Evolutionary conservation across 2,113 vertebrate species (phyloP).

Genomic region (Brachyistius frenatus): DNA sequence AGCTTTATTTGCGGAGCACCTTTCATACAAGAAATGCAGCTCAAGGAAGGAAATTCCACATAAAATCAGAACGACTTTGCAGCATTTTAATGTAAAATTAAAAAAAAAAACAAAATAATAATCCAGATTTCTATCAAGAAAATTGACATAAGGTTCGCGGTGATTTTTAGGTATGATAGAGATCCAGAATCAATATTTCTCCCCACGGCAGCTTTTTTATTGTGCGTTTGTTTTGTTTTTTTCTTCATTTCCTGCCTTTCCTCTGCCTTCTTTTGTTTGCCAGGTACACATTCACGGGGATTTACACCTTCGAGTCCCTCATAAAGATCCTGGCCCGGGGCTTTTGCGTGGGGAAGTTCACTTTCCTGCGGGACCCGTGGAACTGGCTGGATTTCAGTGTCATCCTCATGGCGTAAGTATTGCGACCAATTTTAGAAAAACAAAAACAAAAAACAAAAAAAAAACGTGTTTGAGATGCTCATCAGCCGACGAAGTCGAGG

Average conservation of each 20-base stretch:
- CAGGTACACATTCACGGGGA: slow-evolving; percentile 99
- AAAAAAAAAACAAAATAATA: too few species aligned
- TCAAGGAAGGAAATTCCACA: too few species aligned
- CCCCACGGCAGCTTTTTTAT: background rate
- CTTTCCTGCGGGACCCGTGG: slow-evolving; percentile 97
- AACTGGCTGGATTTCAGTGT: slow-evolving; percentile 99
- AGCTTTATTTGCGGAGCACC: too few species aligned
- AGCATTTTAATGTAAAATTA: too few species aligned
- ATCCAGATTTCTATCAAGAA: too few species aligned
- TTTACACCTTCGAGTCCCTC: slow-evolving; percentile 99
- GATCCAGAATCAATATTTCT: background rate
- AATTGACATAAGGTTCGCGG: too few species aligned
- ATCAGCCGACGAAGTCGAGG: slow-evolving; percentile 13
- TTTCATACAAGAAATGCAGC: too few species aligned
- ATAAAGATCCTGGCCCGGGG: slow-evolving; percentile 98
- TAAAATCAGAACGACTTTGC: too few species aligned
- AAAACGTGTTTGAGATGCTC: background rate
- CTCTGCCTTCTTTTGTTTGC: background rate
- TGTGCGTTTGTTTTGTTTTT: too few species aligned
- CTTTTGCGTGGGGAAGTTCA: slow-evolving; percentile 97
- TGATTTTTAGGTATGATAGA: too few species aligned
- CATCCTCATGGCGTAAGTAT: slow-evolving; percentile 99
- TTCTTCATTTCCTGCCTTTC: slow-evolving; percentile 21
- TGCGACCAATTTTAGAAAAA: slow-evolving; percentile 1
- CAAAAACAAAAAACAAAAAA: too few species aligned